Evolutionary conservation across 2,888 invertebrate genomes (phyloP), one percentile per base, ranked within the genome.

Genomic region (Biston stratarius): DNA sequence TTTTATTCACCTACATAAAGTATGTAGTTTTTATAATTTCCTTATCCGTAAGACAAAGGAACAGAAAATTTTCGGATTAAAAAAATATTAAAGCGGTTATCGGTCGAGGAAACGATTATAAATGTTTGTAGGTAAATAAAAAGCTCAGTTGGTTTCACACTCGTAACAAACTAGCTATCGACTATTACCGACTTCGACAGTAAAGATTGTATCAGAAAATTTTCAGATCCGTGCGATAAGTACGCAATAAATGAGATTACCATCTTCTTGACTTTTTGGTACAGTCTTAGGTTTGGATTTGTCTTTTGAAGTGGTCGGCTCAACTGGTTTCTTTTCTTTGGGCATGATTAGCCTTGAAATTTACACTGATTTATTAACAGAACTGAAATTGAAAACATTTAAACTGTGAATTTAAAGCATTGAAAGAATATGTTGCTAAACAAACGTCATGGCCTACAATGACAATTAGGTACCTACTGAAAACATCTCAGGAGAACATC

Each of bases 291-390:
- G 42, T 47, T 64, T 73, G 0, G 65, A 53, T 36, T 61, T 76
- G 12, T 77, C 77, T n/a, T 77, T 78, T 12, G 76, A 71, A 5
- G 74, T 64, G 34, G 63, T 64, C 14, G 74, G 64, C 6, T 72
- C 72, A 8, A 65, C 24, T n/a, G 14, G 34, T 53, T 67, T 74
- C 53, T 71, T 73, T 47, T 68, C 73, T 61, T 79, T 78, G 34
- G 83, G 81, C 85, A 85, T 85, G 61, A 57, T 77, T 67, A 8
- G n/a, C 15, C 0, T 56, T 51, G 0, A 48, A 36, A 33, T 14
- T 56, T 15, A 14, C 12, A 57, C 15, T 57, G 15, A 58, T 9
- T 45, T 33, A 33, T 3, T 44, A 57, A 57, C 8, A 48, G 15
- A 59, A 77, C 79, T 65, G 55, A 40, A 76, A 78, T 77, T 79